A percentile compares a stretch with the other conserved stretches of the same genome.
These are phyloP conservation scores for Pomatostomus ruficeps DNA, from an alignment of 2,113 vertebrate species.

Conservation along the genomic window DNA sequence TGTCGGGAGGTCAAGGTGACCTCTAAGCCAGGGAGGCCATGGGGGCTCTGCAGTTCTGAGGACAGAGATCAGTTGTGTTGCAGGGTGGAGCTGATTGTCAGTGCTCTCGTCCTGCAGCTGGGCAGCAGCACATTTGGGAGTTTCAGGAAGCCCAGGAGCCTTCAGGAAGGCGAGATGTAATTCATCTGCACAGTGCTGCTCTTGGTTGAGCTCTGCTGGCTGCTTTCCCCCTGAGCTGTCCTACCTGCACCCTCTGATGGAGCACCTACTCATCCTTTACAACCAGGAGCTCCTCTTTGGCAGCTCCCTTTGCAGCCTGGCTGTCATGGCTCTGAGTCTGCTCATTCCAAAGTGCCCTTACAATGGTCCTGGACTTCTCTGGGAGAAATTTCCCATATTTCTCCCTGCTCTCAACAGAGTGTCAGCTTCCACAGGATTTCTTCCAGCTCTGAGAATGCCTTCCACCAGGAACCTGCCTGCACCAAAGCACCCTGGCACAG, in stretches of 20 bases:
- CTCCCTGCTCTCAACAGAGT: background rate
- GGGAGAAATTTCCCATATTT: background rate
- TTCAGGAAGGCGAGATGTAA: background rate
- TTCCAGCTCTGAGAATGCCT: background rate
- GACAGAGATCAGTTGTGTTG: background rate
- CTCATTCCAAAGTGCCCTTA: background rate
- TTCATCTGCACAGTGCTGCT: background rate
- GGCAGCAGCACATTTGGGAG: background rate
- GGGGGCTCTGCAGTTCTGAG: background rate
- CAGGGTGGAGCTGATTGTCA: background rate
- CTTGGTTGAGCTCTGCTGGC: background rate
- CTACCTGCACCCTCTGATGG: background rate
- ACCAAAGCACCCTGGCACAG: conserved; percentile 36
- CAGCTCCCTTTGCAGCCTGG: background rate
- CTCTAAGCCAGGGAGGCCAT: background rate
- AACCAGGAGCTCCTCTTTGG: background rate
- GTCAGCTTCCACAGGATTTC: background rate
- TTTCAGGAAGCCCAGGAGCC: background rate
- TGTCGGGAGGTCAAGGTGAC: background rate
- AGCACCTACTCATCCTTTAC: background rate
- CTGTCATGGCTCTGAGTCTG: background rate
- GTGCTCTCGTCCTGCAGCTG: rapidly evolving
- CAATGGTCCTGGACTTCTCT: background rate
- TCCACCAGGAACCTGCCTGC: background rate
- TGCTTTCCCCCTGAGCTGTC: background rate